phyloP scores from a whole-genome alignment of 2,113 vertebrate species.

The Semnornis frantzii region DNA sequence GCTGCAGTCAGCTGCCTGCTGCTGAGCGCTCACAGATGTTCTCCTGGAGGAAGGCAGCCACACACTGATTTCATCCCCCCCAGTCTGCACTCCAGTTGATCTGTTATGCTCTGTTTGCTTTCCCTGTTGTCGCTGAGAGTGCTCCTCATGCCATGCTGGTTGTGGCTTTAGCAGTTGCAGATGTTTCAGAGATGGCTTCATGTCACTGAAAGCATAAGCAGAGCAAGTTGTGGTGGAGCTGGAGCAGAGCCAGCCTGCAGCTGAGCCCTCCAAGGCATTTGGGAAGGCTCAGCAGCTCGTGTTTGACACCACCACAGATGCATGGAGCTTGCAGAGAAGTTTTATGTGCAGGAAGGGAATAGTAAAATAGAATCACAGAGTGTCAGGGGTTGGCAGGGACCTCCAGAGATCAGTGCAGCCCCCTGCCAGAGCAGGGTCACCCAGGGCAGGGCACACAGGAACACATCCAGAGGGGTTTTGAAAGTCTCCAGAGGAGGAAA shows the following conservation, averaged over 20 bases:
- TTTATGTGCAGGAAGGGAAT: accelerated
- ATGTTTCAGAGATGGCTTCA: neutral
- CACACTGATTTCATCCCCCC: accelerated
- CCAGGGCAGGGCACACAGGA: too few relatives aligned
- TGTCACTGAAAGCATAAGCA: neutral
- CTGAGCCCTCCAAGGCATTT: neutral
- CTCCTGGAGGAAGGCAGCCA: neutral
- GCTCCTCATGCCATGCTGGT: accelerated
- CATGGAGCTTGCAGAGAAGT: accelerated
- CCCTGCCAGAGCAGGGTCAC: too few relatives aligned
- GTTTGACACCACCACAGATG: accelerated
- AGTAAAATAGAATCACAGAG: too few relatives aligned
- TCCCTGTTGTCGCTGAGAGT: neutral
- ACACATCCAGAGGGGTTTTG: too few relatives aligned
- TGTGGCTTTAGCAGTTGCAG: neutral
- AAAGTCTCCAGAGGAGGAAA: too few relatives aligned
- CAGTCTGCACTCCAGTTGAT: accelerated
- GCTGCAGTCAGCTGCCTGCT: accelerated
- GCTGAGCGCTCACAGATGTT: accelerated
- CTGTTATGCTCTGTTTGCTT: neutral
- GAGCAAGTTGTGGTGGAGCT: neutral
- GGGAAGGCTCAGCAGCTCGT: neutral
- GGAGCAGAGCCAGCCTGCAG: neutral
- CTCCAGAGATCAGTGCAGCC: too few relatives aligned
- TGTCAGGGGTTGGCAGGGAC: too few relatives aligned